Evolutionary conservation across 2,113 vertebrate genomes (phyloP).

Genomic region (Anguilla japonica): DNA sequence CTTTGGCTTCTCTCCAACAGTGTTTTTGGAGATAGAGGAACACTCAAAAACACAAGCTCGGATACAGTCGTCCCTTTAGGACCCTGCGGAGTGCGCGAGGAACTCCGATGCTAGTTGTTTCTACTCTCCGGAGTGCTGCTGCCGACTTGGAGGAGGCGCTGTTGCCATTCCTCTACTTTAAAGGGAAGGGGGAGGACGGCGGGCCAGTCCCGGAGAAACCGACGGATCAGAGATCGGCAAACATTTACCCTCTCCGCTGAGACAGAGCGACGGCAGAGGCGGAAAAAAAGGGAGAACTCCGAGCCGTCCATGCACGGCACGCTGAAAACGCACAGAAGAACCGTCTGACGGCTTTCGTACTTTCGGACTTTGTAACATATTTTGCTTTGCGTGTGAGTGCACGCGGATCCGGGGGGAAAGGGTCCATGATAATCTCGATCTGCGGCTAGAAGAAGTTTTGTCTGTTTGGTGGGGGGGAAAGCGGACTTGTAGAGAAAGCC

Average conservation of each 20-base stretch:
- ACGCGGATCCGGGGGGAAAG: constrained; percentile 55
- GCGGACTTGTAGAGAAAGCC: constrained; percentile 58
- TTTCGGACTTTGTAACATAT: constrained; percentile 40
- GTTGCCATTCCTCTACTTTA: constrained; percentile 72
- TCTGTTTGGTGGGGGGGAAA: constrained; percentile 61
- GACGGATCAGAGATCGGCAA: constrained; percentile 56
- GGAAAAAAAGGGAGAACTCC: constrained; percentile 56
- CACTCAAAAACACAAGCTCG: constrained; percentile 15
- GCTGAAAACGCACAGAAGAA: constrained; percentile 53
- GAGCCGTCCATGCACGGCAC: constrained; percentile 57
- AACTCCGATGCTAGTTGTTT: constrained; percentile 67
- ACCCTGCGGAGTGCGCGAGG: constrained; percentile 68
- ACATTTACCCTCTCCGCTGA: constrained; percentile 57
- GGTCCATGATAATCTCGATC: constrained; percentile 69
- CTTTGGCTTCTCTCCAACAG: background rate
- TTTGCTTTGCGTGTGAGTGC: constrained; percentile 43
- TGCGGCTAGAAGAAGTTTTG: constrained; percentile 66
- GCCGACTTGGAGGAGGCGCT: constrained; percentile 77
- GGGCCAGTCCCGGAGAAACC: constrained; percentile 58
- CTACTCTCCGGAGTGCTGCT: constrained; percentile 69
- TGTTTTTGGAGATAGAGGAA: background rate
- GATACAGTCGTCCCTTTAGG: constrained; percentile 60
- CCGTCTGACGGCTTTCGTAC: constrained; percentile 49
- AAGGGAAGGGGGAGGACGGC: constrained; percentile 59
- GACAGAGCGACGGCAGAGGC: constrained; percentile 39